Evolutionary conservation across 2,888 invertebrate species (phyloP).

Genomic region (Tetragonisca angustula): DNA sequence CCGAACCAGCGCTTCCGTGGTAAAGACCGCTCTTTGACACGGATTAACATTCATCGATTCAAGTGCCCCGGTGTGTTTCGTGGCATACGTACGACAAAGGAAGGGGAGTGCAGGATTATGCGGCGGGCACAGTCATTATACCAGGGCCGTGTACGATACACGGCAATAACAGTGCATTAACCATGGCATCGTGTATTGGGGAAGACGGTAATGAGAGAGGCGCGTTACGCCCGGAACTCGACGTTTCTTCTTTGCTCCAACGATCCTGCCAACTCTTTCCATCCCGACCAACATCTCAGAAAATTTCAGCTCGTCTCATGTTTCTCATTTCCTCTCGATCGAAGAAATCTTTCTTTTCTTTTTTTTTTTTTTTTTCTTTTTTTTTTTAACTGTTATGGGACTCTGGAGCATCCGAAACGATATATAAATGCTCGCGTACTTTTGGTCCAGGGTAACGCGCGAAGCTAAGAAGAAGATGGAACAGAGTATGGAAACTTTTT

Average conservation of each 20-base stretch:
- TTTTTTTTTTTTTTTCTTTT: background rate
- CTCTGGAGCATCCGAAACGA: background rate
- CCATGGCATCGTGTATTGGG: slow-evolving; percentile 66
- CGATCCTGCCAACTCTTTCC: slow-evolving; percentile 31
- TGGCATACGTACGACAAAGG: slow-evolving; percentile 64
- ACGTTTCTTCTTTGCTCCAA: slow-evolving; percentile 23
- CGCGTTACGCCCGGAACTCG: slow-evolving; percentile 17
- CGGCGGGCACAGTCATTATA: slow-evolving; percentile 62
- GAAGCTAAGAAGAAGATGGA: background rate
- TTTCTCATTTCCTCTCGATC: background rate
- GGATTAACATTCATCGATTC: slow-evolving; percentile 71
- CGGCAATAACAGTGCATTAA: slow-evolving; percentile 73
- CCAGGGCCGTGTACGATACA: slow-evolving; percentile 63
- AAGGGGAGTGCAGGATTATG: slow-evolving; percentile 62
- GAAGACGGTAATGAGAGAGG: slow-evolving; percentile 69
- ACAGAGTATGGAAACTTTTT: background rate
- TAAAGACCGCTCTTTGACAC: slow-evolving; percentile 44
- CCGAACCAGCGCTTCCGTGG: slow-evolving; percentile 22
- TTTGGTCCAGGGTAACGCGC: background rate
- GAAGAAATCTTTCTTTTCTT: background rate
- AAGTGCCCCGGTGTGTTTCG: slow-evolving; percentile 47
- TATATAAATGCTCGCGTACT: background rate
- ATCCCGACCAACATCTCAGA: background rate
- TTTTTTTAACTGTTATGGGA: background rate
- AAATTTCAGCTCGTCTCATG: background rate